A percentile compares a stretch with the other conserved stretches of the same genome.
phyloP scores from a whole-genome alignment of 1,140 invertebrate species.

The Bombus superbus region DNA sequence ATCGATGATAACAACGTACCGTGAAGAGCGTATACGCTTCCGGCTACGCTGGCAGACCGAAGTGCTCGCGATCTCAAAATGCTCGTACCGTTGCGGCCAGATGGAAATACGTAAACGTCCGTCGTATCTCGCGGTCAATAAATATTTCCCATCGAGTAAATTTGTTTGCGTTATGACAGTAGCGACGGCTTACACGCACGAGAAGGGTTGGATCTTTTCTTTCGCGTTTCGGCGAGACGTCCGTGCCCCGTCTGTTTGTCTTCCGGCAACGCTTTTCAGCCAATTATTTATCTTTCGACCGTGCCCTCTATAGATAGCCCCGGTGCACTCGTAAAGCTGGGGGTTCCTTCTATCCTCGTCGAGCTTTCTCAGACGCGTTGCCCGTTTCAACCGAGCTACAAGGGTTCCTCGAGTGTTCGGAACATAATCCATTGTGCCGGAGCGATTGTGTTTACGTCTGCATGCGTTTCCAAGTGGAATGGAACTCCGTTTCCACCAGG shows the following conservation, averaged over 20 bases:
- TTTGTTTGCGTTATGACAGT: slow-evolving; percentile 12
- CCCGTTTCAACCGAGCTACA: slow-evolving; percentile 37
- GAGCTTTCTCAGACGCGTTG: slow-evolving; percentile 44
- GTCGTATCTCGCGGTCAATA: background rate
- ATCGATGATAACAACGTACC: too few relatives aligned
- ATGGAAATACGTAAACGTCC: background rate
- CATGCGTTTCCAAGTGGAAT: slow-evolving; percentile 63
- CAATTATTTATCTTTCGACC: slow-evolving; percentile 52
- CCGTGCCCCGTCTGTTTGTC: slow-evolving; percentile 23
- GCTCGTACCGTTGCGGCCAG: background rate
- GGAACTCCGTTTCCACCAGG: slow-evolving; percentile 28
- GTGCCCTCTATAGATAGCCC: slow-evolving; percentile 29
- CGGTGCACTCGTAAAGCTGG: background rate
- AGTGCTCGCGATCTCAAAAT: background rate
- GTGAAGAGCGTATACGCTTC: too few relatives aligned
- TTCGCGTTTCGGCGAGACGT: slow-evolving; percentile 18
- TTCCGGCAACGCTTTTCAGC: slow-evolving; percentile 29
- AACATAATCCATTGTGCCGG: slow-evolving; percentile 68
- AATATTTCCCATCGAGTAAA: slow-evolving; percentile 32
- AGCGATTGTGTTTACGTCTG: slow-evolving; percentile 72
- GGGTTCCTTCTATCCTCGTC: background rate
- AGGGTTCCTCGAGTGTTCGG: slow-evolving; percentile 64
- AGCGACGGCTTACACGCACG: background rate
- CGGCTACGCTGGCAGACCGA: too few relatives aligned
- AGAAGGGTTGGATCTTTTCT: background rate